A percentile compares a stretch with the other conserved stretches of the same genome.
Conservation (phyloP, 1,140 invertebrate species). For the Drosophila obscura region DNA sequence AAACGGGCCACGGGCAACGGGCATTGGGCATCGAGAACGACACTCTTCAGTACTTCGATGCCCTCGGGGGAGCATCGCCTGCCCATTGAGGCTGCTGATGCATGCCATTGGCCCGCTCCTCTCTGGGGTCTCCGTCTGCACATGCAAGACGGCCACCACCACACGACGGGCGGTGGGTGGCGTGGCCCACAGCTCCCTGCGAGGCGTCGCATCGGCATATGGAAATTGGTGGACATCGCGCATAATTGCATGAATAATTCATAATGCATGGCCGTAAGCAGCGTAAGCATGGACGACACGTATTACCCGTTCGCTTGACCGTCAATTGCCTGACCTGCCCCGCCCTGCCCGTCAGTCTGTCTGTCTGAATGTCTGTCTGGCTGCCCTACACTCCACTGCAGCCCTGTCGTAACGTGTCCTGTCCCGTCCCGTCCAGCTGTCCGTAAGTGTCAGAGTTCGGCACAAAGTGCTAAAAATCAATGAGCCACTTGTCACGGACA, state of each 20-base stretch:
- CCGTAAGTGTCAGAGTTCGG: slow-evolving; percentile 29
- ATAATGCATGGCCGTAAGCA: slow-evolving; percentile 38
- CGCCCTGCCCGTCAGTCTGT: no score
- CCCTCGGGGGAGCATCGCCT: not conserved
- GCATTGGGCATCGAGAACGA: not conserved
- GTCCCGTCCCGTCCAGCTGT: not conserved
- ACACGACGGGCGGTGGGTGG: not conserved
- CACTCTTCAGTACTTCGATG: slow-evolving; percentile 1
- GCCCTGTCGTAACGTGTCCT: not conserved
- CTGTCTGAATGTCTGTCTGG: not conserved
- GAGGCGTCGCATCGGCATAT: slow-evolving; percentile 9
- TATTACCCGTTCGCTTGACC: slow-evolving; percentile 49
- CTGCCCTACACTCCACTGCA: not conserved
- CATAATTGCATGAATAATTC: slow-evolving; percentile 74
- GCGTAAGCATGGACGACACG: slow-evolving; percentile 32
- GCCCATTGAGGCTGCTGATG: slow-evolving; percentile 1
- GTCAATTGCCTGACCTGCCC: slow-evolving; percentile 31
- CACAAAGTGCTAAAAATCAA: slow-evolving; percentile 58
- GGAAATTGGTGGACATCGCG: slow-evolving; percentile 35
- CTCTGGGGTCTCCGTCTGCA: not conserved
- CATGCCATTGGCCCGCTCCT: no score
- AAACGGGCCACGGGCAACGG: not conserved
- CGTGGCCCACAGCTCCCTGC: no score
- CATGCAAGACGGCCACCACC: not conserved
- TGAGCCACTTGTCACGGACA: slow-evolving; percentile 51